Evolutionary conservation across 2,113 vertebrate species (phyloP), one percentile per base, ranked within the genome.

Genomic region (Syngnathoides biaculeatus): DNA sequence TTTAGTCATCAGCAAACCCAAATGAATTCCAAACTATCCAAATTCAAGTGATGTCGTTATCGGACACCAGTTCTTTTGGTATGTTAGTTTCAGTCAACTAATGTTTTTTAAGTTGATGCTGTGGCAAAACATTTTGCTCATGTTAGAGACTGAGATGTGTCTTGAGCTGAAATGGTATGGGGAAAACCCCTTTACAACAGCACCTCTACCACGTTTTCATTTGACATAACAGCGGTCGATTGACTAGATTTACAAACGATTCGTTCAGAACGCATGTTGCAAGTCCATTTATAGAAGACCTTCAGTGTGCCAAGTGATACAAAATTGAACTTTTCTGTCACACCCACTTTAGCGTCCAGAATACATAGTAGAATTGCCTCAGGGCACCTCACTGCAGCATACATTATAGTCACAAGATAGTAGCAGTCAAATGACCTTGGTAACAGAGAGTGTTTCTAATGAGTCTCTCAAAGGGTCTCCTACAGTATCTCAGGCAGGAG

Each of bases 391-490:
- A 24, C 13, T 22, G 60, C 22, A 26, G 60, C 60, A 43, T 62
- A 62, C 24, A 62, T 43, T 62, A 43, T 24, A 43, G 22, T 43
- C 60, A 62, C n/a, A 15, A 61, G 38, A 15, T n/a, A 60, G 58
- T 22, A 20, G 11, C 24, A 42, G 22, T 43, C 22, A 10, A 9
- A 43, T 26, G 60, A 43, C 60, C 60, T 62, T 62, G 60, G 60
- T 40, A 62, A 62, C 14, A 26, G 22, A 22, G 35, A 40, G 22
- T 13, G 20, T 43, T 62, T 42, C n/a, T 62, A 26, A 62, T 24
- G 39, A 45, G 60, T 40, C 14, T 43, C 59, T 62, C 59, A 14
- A 14, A 22, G 39, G 59, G 10, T 62, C 13, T 43, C 59, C 59
- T 13, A 35, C 30, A 35, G 30, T 35, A 24, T 42, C 22, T 7